phyloP scores from a whole-genome alignment of 2,797 vertebrate genomes.

The Leptodactylus fallax region DNA sequence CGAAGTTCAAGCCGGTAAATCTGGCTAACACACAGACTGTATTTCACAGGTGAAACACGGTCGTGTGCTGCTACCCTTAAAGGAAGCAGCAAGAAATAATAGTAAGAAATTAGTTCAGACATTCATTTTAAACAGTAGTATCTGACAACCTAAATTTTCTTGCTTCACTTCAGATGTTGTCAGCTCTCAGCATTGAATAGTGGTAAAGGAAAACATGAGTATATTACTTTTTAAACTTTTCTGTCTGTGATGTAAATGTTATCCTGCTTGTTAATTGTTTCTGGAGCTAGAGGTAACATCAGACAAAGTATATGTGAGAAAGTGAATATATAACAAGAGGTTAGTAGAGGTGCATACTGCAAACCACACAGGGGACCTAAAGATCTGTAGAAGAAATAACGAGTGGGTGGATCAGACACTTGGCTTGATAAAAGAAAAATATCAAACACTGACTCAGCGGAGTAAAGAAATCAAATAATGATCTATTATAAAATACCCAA shows the following conservation, averaged over 20 bases:
- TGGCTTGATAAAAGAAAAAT: neutral
- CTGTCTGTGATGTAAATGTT: neutral
- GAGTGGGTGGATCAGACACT: neutral
- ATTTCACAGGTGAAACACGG: no score
- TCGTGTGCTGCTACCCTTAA: no score
- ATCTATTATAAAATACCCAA: neutral
- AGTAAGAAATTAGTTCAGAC: neutral
- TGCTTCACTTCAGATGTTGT: neutral
- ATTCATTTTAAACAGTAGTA: neutral
- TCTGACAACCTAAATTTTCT: neutral
- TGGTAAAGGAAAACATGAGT: no score
- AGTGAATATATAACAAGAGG: conserved; percentile 9
- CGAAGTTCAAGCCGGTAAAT: no score
- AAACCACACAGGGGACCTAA: neutral
- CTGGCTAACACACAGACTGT: no score
- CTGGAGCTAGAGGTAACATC: neutral
- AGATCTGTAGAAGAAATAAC: neutral
- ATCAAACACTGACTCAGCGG: neutral
- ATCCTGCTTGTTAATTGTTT: conserved; percentile 5
- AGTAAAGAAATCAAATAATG: neutral
- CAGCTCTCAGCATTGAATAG: neutral
- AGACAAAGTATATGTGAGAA: neutral
- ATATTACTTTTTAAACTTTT: neutral
- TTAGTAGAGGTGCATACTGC: neutral
- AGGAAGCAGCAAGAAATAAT: no score